Percentiles rank a stretch among this genome's conserved stretches.
phyloP scores from a whole-genome alignment of 2,888 invertebrate genomes.

The Biston betularia region DNA sequence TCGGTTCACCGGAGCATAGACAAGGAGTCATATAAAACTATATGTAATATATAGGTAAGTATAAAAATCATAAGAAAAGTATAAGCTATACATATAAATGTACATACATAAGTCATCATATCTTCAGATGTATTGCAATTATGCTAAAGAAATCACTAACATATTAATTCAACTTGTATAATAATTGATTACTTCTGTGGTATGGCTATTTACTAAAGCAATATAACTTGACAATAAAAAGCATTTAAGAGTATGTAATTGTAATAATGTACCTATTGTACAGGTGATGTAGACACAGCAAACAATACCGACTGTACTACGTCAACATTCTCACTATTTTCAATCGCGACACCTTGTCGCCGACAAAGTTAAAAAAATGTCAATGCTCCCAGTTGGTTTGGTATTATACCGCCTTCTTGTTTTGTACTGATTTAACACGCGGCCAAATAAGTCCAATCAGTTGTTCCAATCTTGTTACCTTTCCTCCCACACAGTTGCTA shows the following conservation, averaged over 20 bases:
- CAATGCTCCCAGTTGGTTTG: slow-evolving; percentile 22
- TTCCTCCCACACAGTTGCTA: slow-evolving; percentile 61
- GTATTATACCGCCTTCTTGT: slow-evolving; percentile 33
- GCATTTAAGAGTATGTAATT: slow-evolving; percentile 25
- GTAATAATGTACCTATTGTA: slow-evolving; percentile 28
- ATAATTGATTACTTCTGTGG: slow-evolving; percentile 8
- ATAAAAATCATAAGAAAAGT: too few species aligned
- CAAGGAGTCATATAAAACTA: not conserved
- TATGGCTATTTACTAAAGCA: slow-evolving; percentile 23
- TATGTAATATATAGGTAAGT: too few species aligned
- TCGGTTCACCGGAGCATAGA: not conserved
- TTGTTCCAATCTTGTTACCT: slow-evolving; percentile 45
- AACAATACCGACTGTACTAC: slow-evolving; percentile 31
- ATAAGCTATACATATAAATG: too few species aligned
- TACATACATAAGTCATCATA: not conserved
- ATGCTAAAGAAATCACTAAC: not conserved
- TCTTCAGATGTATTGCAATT: slow-evolving; percentile 9
- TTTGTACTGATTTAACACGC: slow-evolving; percentile 41
- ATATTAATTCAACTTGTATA: slow-evolving; percentile 11
- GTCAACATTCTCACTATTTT: slow-evolving; percentile 32
- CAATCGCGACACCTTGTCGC: slow-evolving; percentile 37
- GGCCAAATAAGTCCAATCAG: slow-evolving; percentile 62
- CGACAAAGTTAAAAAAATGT: slow-evolving; percentile 27
- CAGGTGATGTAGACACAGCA: slow-evolving; percentile 33
- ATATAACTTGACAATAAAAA: slow-evolving; percentile 27